Evolutionary conservation across 2,888 invertebrate species (phyloP).

Genomic region (Sinohyriopsis cumingii): DNA sequence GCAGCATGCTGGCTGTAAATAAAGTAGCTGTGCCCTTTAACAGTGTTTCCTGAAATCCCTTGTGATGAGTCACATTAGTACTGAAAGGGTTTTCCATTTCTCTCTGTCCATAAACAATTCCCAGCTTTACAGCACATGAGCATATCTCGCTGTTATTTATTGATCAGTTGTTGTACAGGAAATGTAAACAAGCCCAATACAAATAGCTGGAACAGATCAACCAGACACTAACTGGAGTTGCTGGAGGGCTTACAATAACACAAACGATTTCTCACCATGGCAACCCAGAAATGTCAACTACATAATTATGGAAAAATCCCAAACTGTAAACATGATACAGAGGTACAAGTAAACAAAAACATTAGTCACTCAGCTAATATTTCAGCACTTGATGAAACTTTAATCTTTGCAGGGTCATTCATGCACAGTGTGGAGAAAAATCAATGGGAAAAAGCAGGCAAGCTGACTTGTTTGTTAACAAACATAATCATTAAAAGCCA

Average conservation of each 20-base stretch:
- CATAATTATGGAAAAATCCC: conserved; percentile 41
- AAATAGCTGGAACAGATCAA: too few relatives aligned
- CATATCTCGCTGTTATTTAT: too few relatives aligned
- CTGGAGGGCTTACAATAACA: background rate
- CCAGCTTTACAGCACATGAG: too few relatives aligned
- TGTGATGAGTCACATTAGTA: too few relatives aligned
- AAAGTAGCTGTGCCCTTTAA: too few relatives aligned
- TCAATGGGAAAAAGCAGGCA: conserved; percentile 24
- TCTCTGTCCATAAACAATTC: too few relatives aligned
- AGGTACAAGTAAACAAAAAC: conserved; percentile 39
- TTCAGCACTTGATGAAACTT: conserved; percentile 32
- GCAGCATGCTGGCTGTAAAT: too few relatives aligned
- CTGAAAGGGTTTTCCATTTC: too few relatives aligned
- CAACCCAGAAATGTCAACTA: conserved; percentile 39
- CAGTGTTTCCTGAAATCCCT: too few relatives aligned
- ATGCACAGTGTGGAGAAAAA: conserved; percentile 17
- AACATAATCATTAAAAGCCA: conserved; percentile 17
- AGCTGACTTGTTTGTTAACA: conserved; percentile 29
- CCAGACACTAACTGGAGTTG: too few relatives aligned
- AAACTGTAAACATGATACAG: conserved; percentile 38
- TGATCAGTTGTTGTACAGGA: too few relatives aligned
- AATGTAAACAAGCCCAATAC: too few relatives aligned
- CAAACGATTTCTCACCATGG: conserved; percentile 16
- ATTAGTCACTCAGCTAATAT: conserved; percentile 34
- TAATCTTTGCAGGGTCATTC: conserved; percentile 15